These are phyloP conservation scores for Pipistrellus nathusii DNA, from an alignment of 2,797 vertebrate genomes.

Conservation along the genomic window DNA sequence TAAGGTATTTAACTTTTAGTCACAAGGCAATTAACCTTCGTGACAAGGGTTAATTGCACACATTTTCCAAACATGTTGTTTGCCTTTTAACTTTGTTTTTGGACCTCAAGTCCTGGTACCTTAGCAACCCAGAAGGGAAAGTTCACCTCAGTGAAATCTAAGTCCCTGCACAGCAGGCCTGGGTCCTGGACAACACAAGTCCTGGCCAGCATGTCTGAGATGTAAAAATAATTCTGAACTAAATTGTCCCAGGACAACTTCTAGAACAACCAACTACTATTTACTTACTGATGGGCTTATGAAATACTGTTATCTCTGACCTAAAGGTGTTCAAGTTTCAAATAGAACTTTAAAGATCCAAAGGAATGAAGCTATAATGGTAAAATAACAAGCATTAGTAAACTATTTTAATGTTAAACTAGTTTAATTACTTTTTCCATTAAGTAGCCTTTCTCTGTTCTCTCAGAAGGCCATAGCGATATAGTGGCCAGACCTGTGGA, in stretches of 20 bases:
- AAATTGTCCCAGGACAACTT: not conserved
- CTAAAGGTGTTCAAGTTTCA: not conserved
- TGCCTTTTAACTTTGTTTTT: slow-evolving; percentile 33
- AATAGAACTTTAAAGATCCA: not conserved
- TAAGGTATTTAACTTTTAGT: not conserved
- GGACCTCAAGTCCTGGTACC: not conserved
- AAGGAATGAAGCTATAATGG: slow-evolving; percentile 19
- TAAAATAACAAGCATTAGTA: not conserved
- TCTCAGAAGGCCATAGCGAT: not conserved
- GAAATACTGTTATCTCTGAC: not conserved
- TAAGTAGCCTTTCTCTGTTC: not conserved
- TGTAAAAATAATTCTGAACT: not conserved
- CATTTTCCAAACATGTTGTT: not conserved
- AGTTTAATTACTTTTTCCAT: not conserved
- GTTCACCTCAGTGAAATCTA: not conserved
- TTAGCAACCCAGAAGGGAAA: not conserved
- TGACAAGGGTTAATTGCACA: not conserved
- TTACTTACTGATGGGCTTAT: not conserved
- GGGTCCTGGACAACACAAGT: too few relatives aligned
- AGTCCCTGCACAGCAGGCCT: not conserved
- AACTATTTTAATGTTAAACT: not conserved
- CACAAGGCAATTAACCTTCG: not conserved
- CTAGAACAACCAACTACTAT: not conserved
- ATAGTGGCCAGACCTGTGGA: not conserved
- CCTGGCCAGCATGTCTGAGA: not conserved